A percentile compares a stretch with the other conserved stretches of the same genome.
These are phyloP conservation scores for Antheraea assamensis DNA, from an alignment of 2,888 invertebrate species.

Conservation along the genomic window DNA sequence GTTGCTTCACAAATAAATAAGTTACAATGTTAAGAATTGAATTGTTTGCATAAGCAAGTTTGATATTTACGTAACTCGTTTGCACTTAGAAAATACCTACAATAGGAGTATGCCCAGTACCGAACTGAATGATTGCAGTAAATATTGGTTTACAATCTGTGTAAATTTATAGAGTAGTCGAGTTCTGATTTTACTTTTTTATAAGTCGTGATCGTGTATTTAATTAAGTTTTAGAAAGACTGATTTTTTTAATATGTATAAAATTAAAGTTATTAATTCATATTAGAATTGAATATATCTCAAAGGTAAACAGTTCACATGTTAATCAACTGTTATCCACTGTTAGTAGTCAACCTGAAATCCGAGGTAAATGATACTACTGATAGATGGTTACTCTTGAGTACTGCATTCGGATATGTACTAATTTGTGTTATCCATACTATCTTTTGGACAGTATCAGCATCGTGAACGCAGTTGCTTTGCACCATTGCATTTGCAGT, in stretches of 20 bases:
- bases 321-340: too few species aligned
- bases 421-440: too few species aligned
- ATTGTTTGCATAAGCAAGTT: background rate
- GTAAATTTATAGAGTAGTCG: conserved; percentile 6
- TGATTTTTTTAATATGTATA: background rate
- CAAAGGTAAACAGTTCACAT: too few species aligned
- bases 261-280: too few species aligned
- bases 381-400: too few species aligned
- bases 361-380: too few species aligned
- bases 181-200: conserved; percentile 1
- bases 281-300: too few species aligned
- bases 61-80: conserved; percentile 13
- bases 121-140: conserved; percentile 1
- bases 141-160: conserved; percentile 9
- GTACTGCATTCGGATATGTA: too few species aligned
- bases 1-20: conserved; percentile 5
- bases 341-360: too few species aligned
- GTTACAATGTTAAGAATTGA: conserved; percentile 15
- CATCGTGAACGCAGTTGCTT: too few species aligned
- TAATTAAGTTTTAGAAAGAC: background rate
- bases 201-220: background rate
- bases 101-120: conserved; percentile 11
- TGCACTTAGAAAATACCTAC: conserved; percentile 3
- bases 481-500: too few species aligned
- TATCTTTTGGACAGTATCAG: too few species aligned